phyloP scores from a whole-genome alignment of 64 coral and sea anemone species.

The Porites australiensis region DNA sequence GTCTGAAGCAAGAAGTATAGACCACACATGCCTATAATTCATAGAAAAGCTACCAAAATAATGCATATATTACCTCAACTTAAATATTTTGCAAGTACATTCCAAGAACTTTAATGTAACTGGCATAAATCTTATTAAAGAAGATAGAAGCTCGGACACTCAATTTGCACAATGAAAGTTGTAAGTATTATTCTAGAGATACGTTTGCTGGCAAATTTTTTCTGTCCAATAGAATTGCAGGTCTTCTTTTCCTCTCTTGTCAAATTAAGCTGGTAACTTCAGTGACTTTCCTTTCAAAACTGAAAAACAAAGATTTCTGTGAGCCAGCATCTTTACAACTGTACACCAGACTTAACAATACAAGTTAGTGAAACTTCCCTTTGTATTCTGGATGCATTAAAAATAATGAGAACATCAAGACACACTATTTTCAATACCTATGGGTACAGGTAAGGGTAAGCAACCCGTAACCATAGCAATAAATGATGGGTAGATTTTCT shows the following conservation, averaged over 20 bases:
- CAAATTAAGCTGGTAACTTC: constrained; percentile 93
- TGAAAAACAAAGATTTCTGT: constrained; percentile 63
- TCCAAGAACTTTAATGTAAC: background rate
- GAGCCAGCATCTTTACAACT: background rate
- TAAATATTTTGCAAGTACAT: background rate
- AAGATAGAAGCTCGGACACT: background rate
- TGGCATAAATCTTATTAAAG: background rate
- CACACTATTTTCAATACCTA: too few relatives aligned
- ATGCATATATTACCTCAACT: constrained; percentile 10
- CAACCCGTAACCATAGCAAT: too few relatives aligned
- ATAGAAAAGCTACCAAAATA: background rate
- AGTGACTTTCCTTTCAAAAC: constrained; percentile 97
- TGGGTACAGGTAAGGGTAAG: too few relatives aligned
- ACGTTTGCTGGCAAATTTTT: constrained; percentile 5
- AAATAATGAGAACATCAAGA: too few relatives aligned
- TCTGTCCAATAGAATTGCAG: background rate
- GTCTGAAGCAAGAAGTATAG: background rate
- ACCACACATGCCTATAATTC: background rate
- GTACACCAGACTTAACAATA: too few relatives aligned
- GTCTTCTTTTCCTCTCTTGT: background rate
- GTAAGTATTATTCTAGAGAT: background rate
- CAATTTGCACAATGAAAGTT: constrained; percentile 9
- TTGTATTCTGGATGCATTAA: too few relatives aligned
- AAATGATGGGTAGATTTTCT: too few relatives aligned
- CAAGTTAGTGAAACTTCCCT: too few relatives aligned